phyloP scores from a whole-genome alignment of 1,140 invertebrate species.

The Gyrodactylus bullatarudis region DNA sequence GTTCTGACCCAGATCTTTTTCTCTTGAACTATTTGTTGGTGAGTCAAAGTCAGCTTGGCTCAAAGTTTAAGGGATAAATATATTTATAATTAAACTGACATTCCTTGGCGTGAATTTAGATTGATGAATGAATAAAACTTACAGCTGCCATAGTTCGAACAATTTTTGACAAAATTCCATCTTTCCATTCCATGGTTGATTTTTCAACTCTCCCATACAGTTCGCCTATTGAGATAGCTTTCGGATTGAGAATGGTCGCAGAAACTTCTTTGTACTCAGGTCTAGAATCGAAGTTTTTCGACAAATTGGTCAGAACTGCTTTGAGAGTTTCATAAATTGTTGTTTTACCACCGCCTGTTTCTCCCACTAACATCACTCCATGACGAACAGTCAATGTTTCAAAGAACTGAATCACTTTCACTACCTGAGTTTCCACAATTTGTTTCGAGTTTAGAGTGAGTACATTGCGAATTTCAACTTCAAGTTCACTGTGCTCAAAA shows the following conservation, averaged over 20 bases:
- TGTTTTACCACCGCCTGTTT: slow-evolving; percentile 21
- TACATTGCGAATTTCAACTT: slow-evolving; percentile 15
- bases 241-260: slow-evolving; percentile 18
- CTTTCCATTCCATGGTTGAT: slow-evolving; percentile 20
- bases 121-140: too few relatives aligned
- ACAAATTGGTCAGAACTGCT: neutral
- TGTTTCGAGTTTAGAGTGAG: slow-evolving; percentile 13
- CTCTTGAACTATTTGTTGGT: too few relatives aligned
- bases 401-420: slow-evolving; percentile 22
- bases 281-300: slow-evolving; percentile 8
- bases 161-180: slow-evolving; percentile 19
- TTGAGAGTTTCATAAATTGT: slow-evolving; percentile 19
- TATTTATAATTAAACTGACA: too few relatives aligned
- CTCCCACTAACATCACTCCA: slow-evolving; percentile 22
- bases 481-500: slow-evolving; percentile 18
- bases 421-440: slow-evolving; percentile 14
- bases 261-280: slow-evolving; percentile 19
- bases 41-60: too few relatives aligned
- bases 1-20: too few relatives aligned
- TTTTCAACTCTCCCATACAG: slow-evolving; percentile 20
- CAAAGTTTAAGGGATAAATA: too few relatives aligned
- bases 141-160: slow-evolving; percentile 17
- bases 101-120: too few relatives aligned
- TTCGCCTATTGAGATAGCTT: slow-evolving; percentile 21
- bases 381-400: slow-evolving; percentile 22